Conservation (phyloP, 2,888 invertebrate genomes). For the Acronicta aceris region DNA sequence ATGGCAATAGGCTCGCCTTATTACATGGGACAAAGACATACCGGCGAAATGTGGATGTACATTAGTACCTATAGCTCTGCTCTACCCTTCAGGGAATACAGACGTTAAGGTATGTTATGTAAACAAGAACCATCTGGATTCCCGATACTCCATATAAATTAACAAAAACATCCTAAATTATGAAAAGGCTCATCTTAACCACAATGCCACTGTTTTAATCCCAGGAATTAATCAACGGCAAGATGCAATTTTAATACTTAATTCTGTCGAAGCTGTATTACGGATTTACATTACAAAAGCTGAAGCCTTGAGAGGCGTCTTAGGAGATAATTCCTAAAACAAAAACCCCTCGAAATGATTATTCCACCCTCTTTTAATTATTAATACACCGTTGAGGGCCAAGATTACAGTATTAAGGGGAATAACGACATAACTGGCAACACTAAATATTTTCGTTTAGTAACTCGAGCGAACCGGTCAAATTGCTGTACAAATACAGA, state of each 20-base stretch:
- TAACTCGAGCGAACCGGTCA: slow-evolving; percentile 39
- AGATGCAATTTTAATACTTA: slow-evolving; percentile 67
- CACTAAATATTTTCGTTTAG: slow-evolving; percentile 49
- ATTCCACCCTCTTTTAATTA: slow-evolving; percentile 81
- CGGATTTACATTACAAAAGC: slow-evolving; percentile 57
- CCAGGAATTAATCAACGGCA: slow-evolving; percentile 58
- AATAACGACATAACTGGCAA: slow-evolving; percentile 59
- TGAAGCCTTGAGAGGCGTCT: slow-evolving; percentile 58
- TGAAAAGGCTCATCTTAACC: slow-evolving; percentile 44
- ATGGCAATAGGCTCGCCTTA: too few species aligned
- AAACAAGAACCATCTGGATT: too few species aligned
- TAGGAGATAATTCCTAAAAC: slow-evolving; percentile 73
- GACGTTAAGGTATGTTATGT: too few species aligned
- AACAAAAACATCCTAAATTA: slow-evolving; percentile 52
- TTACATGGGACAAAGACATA: too few species aligned
- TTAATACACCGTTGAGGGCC: slow-evolving; percentile 77
- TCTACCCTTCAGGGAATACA: too few species aligned
- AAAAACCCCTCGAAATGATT: slow-evolving; percentile 72
- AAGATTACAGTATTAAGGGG: slow-evolving; percentile 75
- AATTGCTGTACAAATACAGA: slow-evolving; percentile 25
- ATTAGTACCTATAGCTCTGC: too few species aligned
- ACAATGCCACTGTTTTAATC: slow-evolving; percentile 55
- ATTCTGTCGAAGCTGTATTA: slow-evolving; percentile 56
- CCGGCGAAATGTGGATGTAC: too few species aligned
- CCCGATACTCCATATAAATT: slow-evolving; percentile 25